Evolutionary conservation across 2,888 invertebrate species (phyloP), one percentile per base, ranked within the genome.

Genomic region (Hemaris fuciformis): DNA sequence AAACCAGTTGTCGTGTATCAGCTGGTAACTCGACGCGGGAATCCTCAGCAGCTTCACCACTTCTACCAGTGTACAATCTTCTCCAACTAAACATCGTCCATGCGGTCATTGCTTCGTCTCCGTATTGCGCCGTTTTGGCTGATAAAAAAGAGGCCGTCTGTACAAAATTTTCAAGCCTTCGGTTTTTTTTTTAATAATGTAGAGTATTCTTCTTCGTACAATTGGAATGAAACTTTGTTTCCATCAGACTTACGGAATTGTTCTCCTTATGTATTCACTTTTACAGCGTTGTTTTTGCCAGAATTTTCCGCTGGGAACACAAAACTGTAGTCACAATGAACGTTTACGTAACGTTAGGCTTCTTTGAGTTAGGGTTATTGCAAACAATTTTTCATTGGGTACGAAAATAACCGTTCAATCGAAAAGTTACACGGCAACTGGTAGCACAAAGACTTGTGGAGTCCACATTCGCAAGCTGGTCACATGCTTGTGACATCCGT

Each of bases 51-150:
- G 66, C 76, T 53, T 89, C 90, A 3, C 71, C 81, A 15, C 79
- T 76, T 67, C 80, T 82, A 10, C 88, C 86, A 64, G 75, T 91
- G 75, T 91, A 91, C 46, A 91, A 74, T 73, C 92, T 79, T 69
- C 92, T 80, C 92, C 92, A 92, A 79, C 91, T 91, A 66, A 92
- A 92, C 92, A 92, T 92, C 57, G 92, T 92, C 92, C 92, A 92
- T 60, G 92, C 92, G 67, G 91, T 92, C 92, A 91, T 92, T 63
- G 92, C 90, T 76, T 90, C 78, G 83, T 91, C 87, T 64, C 92
- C 92, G 90, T 92, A 91, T 71, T 89, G 86, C 82, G 91, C 92
- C 91, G 91, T 91, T 76, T 88, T 90, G 83, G 15, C 10, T 53
- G 2, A 31, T 53, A 53, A 23, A 18, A 27, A 2, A 27, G 15